Percentiles rank a stretch among this genome's conserved stretches.
Evolutionary conservation across 2,797 vertebrate genomes (phyloP).

Genomic region (Karalla daura): DNA sequence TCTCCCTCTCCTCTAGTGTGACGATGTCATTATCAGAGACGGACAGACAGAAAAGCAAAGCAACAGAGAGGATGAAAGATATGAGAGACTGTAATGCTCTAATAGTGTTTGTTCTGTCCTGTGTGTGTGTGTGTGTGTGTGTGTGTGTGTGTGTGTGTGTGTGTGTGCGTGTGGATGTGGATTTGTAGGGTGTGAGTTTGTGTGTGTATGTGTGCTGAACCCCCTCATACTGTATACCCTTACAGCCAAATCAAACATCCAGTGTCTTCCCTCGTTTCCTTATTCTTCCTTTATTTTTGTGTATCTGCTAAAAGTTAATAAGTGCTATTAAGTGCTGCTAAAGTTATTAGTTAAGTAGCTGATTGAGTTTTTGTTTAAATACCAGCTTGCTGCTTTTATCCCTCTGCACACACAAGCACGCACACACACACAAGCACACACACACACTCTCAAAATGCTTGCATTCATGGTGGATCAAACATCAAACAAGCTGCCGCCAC

Average conservation of each 20-base stretch:
- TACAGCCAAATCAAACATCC: conserved; percentile 2
- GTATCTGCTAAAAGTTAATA: not conserved
- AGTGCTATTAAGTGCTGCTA: too few relatives aligned
- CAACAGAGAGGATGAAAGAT: conserved; percentile 50
- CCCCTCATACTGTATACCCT: not conserved
- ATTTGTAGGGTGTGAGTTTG: too few relatives aligned
- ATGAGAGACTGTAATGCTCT: conserved; percentile 46
- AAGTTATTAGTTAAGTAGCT: too few relatives aligned
- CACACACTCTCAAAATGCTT: conserved; percentile 5
- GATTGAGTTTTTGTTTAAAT: conserved; percentile 11
- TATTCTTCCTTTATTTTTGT: not conserved
- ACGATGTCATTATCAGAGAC: conserved; percentile 54
- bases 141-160: too few relatives aligned
- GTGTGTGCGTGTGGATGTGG: not conserved
- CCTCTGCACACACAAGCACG: not conserved
- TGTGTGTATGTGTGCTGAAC: not conserved
- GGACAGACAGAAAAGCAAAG: conserved; percentile 51
- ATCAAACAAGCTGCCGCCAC: conserved; percentile 52
- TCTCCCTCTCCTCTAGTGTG: conserved; percentile 36
- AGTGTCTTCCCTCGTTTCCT: not conserved
- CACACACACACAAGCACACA: not conserved
- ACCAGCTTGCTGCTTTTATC: not conserved
- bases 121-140: not conserved
- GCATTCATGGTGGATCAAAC: conserved; percentile 47
- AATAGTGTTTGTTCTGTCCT: conserved; percentile 49